Conservation (phyloP, 2,113 vertebrate genomes). For the Scalopus aquaticus region DNA sequence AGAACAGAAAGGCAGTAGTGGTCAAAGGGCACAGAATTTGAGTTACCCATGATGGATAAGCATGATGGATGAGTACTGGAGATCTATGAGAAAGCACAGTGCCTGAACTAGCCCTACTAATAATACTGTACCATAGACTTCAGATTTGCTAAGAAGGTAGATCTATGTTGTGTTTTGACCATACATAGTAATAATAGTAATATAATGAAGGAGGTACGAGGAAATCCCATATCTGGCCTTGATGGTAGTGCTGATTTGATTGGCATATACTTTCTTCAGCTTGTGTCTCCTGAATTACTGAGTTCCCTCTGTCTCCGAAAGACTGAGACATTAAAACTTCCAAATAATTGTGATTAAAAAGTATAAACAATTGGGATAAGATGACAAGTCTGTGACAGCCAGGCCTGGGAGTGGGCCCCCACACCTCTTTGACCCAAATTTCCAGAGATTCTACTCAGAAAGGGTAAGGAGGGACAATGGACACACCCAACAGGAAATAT, state of each 20-base stretch:
- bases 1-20: background rate
- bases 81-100: background rate
- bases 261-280: background rate
- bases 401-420: too few relatives aligned
- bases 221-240: background rate
- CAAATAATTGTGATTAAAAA: too few relatives aligned
- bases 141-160: background rate
- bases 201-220: background rate
- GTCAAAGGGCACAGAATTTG: background rate
- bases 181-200: background rate
- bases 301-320: too few relatives aligned
- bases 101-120: background rate
- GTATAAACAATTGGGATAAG: too few relatives aligned
- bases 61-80: background rate
- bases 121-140: background rate
- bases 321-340: too few relatives aligned
- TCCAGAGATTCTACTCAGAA: too few relatives aligned
- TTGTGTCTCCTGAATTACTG: too few relatives aligned
- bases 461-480: too few relatives aligned
- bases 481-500: too few relatives aligned
- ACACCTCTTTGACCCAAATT: too few relatives aligned
- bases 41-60: background rate
- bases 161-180: background rate
- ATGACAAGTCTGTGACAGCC: too few relatives aligned
- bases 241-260: background rate